Conservation (phyloP, 2,888 invertebrate genomes). For the Odontocolon sp. region DNA sequence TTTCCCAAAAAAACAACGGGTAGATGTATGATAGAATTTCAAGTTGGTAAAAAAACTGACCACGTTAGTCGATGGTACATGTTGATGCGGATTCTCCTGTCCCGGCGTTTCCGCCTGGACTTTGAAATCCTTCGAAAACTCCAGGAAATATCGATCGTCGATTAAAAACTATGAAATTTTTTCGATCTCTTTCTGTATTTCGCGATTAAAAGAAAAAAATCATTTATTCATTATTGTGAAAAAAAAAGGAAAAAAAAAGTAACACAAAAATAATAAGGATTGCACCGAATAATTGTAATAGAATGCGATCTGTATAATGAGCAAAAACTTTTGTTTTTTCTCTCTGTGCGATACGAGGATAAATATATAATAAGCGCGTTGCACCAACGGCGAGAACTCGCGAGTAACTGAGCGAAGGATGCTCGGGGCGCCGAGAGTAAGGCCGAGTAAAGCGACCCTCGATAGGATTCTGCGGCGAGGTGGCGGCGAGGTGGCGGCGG, state of each 20-base stretch:
- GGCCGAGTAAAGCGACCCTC: slow-evolving; percentile 74
- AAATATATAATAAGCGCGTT: slow-evolving; percentile 17
- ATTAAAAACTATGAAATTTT: not conserved
- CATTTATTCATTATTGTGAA: not conserved
- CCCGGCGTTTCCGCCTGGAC: slow-evolving; percentile 51
- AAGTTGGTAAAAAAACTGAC: slow-evolving; percentile 60
- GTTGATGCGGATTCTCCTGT: slow-evolving; percentile 52
- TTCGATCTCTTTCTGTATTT: no score
- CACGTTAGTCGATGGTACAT: slow-evolving; percentile 71
- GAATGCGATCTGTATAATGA: no score
- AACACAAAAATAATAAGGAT: no score
- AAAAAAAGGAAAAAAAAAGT: not conserved
- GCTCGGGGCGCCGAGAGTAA: slow-evolving; percentile 67
- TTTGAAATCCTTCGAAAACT: slow-evolving; percentile 20
- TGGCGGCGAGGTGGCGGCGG: slow-evolving; percentile 57
- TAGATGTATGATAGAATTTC: not conserved
- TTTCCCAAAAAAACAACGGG: not conserved
- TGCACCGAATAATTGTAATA: no score
- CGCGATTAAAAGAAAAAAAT: no score
- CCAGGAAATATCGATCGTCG: slow-evolving; percentile 9
- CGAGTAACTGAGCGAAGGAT: slow-evolving; percentile 59
- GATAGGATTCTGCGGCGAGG: slow-evolving; percentile 69
- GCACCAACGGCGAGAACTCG: slow-evolving; percentile 60
- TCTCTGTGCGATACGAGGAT: slow-evolving; percentile 69
- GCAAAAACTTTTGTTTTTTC: no score